Evolutionary conservation across 2,797 vertebrate genomes (phyloP).

Genomic region (Nyctalus aviator): DNA sequence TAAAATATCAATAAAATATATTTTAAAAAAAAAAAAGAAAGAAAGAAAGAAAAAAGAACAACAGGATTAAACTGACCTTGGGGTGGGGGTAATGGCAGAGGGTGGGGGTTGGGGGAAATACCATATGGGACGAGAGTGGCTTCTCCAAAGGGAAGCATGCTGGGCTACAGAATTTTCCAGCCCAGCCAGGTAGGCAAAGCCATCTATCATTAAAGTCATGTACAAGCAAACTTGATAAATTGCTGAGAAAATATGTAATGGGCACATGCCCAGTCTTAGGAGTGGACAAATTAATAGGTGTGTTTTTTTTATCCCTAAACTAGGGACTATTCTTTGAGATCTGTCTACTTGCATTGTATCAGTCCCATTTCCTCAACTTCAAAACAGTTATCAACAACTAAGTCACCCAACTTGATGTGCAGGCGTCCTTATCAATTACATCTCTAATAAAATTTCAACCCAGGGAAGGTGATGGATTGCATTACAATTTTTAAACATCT

Average conservation of each 20-base stretch:
- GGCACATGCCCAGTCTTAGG: conserved; percentile 29
- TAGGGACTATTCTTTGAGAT: conserved; percentile 9
- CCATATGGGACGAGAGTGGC: conserved; percentile 53
- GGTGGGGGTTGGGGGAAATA: background rate
- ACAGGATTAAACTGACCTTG: conserved; percentile 79
- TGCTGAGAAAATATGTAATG: conserved; percentile 64
- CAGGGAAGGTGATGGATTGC: conserved; percentile 7
- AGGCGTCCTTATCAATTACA: background rate
- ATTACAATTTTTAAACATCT: conserved; percentile 72
- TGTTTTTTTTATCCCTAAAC: conserved; percentile 36
- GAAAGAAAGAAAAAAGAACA: conserved; percentile 56
- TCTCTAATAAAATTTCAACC: conserved; percentile 44
- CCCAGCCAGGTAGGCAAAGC: conserved; percentile 60
- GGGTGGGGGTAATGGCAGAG: background rate
- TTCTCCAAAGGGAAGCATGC: conserved; percentile 58
- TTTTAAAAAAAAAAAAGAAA: conserved; percentile 26
- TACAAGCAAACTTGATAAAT: conserved; percentile 78
- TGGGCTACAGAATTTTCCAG: conserved; percentile 45
- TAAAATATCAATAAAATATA: too few species aligned
- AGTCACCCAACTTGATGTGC: background rate
- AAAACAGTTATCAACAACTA: conserved; percentile 39
- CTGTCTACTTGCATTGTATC: background rate
- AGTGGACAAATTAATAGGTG: conserved; percentile 41
- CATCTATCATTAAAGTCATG: conserved; percentile 78
- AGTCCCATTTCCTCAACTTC: conserved; percentile 34